Evolutionary conservation across 1,140 invertebrate genomes (phyloP).

Genomic region (Megalonaias nervosa): DNA sequence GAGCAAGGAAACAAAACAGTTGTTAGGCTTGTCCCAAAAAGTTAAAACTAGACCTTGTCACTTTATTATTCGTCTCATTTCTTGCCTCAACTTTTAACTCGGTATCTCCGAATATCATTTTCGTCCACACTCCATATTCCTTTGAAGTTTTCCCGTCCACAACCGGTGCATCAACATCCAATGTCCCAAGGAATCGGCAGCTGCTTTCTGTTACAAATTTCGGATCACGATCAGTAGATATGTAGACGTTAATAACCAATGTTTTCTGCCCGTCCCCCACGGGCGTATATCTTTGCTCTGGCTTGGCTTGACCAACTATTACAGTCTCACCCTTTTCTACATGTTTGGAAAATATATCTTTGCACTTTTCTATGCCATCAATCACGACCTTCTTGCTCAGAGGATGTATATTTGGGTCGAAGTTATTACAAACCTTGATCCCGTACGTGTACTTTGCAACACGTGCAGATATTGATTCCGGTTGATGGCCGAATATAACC

Average conservation of each 20-base stretch:
- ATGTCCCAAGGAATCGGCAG: constrained; percentile 7
- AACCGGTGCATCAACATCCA: constrained; percentile 16
- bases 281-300: constrained; percentile 12
- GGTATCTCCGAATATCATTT: constrained; percentile 34
- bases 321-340: constrained; percentile 19
- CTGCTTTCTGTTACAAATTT: constrained; percentile 14
- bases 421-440: constrained; percentile 17
- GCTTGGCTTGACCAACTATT: constrained; percentile 7
- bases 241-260: constrained; percentile 15
- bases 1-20: no score
- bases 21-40: constrained; percentile 3
- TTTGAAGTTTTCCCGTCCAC: background rate
- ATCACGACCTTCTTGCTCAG: constrained; percentile 11
- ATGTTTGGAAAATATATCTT: constrained; percentile 21
- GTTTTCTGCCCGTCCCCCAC: constrained; percentile 14
- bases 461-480: constrained; percentile 11
- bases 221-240: constrained; percentile 13
- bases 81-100: constrained; percentile 29
- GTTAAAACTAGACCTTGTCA: constrained; percentile 19
- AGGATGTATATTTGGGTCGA: constrained; percentile 10
- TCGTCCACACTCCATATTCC: constrained; percentile 21
- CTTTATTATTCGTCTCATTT: constrained; percentile 20
- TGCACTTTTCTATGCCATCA: constrained; percentile 13
- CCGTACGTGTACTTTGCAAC: constrained; percentile 30
- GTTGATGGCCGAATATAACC: constrained; percentile 28